Evolutionary conservation across 2,797 vertebrate genomes (phyloP).

Genomic region (Limnodromus scolopaceus): DNA sequence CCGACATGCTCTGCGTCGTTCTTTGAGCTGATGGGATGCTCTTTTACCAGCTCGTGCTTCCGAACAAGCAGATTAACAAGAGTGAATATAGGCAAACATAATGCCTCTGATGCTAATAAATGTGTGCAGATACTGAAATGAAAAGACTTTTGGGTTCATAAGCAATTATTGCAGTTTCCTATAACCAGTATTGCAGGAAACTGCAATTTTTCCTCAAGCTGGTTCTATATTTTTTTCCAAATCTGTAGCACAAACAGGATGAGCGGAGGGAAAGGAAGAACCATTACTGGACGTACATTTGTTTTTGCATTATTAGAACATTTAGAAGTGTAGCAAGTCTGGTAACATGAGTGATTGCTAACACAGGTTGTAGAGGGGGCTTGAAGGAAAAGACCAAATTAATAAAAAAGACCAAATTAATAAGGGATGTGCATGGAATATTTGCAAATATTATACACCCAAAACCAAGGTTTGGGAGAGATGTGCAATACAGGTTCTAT

Average conservation of each 20-base stretch:
- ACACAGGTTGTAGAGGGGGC: not conserved
- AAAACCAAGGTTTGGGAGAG: not conserved
- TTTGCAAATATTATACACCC: not conserved
- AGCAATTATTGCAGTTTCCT: not conserved
- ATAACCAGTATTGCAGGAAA: not conserved
- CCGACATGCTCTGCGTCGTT: not conserved
- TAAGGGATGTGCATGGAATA: not conserved
- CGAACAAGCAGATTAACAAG: not conserved
- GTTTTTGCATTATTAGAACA: not conserved
- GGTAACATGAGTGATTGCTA: not conserved
- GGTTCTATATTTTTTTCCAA: not conserved
- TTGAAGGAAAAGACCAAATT: not conserved
- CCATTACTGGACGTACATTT: not conserved
- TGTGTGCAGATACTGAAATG: not conserved
- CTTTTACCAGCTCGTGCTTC: not conserved
- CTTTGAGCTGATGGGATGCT: not conserved
- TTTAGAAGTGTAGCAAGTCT: not conserved
- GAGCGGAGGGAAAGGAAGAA: not conserved
- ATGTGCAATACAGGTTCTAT: not conserved
- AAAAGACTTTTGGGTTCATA: not conserved
- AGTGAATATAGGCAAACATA: not conserved
- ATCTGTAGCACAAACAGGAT: not conserved
- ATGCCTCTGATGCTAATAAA: not conserved
- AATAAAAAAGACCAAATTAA: not conserved
- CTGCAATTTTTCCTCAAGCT: not conserved